Evolutionary conservation across 2,797 vertebrate genomes (phyloP).

Genomic region (Enoplosus armatus): DNA sequence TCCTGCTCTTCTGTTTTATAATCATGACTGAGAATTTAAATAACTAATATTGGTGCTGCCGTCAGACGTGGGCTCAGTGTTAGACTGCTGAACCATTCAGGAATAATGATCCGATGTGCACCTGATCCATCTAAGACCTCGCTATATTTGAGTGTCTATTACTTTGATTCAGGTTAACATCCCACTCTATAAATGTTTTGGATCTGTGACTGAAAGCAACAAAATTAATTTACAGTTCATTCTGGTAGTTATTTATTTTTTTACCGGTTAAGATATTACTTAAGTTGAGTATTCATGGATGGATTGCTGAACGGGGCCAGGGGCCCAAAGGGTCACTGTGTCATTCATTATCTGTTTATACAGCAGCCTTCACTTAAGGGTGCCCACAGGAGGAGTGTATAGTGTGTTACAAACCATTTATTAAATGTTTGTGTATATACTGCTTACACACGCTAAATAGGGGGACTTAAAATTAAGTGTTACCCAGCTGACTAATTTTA

Average conservation of each 20-base stretch:
- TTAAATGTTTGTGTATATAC: no score
- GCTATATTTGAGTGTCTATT: slow-evolving; percentile 3
- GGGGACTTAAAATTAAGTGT: no score
- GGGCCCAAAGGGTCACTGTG: background rate
- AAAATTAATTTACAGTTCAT: background rate
- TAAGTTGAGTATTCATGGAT: background rate
- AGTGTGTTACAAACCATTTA: no score
- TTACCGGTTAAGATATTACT: background rate
- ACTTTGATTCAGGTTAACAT: slow-evolving; percentile 19
- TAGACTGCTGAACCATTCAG: slow-evolving; percentile 19
- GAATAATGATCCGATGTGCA: slow-evolving; percentile 19
- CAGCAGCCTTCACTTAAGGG: no score
- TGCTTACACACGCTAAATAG: no score
- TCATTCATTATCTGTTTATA: no score
- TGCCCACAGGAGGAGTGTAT: no score
- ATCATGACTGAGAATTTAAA: slow-evolving; percentile 49
- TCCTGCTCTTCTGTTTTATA: slow-evolving; percentile 39
- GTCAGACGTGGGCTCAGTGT: slow-evolving; percentile 6
- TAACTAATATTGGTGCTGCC: slow-evolving; percentile 27
- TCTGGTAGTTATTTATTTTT: background rate
- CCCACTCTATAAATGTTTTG: slow-evolving; percentile 3
- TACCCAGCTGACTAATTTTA: no score
- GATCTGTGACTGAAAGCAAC: background rate
- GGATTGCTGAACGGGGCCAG: background rate
- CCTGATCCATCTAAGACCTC: slow-evolving; percentile 24